These are phyloP conservation scores for Kradibia gibbosae DNA, from an alignment of 1,140 invertebrate species.

Conservation along the genomic window DNA sequence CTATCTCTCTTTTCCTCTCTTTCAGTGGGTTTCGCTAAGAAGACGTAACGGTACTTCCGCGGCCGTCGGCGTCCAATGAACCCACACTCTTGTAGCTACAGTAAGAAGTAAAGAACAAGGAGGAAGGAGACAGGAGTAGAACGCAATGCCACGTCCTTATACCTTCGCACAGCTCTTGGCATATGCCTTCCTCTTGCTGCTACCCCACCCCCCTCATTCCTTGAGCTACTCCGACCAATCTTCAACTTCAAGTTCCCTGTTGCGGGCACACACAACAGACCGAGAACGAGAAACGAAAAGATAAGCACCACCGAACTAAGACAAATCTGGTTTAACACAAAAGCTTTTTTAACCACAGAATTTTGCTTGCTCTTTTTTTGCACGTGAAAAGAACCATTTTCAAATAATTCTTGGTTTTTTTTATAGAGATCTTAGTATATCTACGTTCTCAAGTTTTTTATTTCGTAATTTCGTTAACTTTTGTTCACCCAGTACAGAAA, in stretches of 20 bases:
- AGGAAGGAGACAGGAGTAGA: background rate
- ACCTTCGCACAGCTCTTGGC: background rate
- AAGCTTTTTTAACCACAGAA: constrained; percentile 13
- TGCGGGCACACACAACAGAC: background rate
- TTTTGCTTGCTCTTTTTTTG: background rate
- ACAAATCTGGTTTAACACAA: constrained; percentile 12
- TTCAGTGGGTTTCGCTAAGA: constrained; percentile 47
- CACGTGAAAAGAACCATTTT: constrained; percentile 17
- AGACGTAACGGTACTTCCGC: constrained; percentile 50
- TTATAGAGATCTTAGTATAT: background rate
- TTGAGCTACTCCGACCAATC: no score
- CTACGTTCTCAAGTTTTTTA: background rate
- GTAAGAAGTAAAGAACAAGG: background rate
- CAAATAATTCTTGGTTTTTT: background rate
- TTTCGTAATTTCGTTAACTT: background rate
- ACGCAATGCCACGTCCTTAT: constrained; percentile 31
- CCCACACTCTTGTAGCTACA: constrained; percentile 39
- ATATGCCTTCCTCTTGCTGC: constrained; percentile 9
- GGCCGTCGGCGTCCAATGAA: constrained; percentile 54
- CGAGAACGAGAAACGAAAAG: background rate
- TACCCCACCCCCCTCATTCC: no score
- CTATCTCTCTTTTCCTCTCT: background rate
- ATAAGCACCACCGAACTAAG: background rate
- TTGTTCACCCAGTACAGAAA: background rate
- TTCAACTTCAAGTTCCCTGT: background rate